Percentiles rank a stretch among this genome's conserved stretches.
Conservation (phyloP, 2,113 vertebrate genomes). For the Conger conger region DNA sequence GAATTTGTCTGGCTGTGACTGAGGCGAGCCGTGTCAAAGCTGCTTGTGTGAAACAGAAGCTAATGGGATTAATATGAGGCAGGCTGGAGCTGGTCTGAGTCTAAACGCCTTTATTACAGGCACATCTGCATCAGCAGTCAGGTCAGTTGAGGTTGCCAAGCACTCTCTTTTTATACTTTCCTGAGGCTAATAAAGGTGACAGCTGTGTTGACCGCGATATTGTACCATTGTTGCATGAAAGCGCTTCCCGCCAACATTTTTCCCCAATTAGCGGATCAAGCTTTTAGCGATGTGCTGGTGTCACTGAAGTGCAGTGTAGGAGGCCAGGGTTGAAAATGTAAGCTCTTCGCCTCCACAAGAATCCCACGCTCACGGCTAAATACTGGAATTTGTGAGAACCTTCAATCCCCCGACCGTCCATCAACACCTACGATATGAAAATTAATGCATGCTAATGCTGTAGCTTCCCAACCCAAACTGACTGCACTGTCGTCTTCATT, state of each 20-base stretch:
- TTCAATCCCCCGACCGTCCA: neutral
- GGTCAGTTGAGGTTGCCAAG: neutral
- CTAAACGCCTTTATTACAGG: neutral
- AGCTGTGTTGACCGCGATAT: neutral
- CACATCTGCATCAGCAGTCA: neutral
- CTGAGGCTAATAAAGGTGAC: neutral
- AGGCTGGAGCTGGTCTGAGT: neutral
- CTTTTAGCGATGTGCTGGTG: neutral
- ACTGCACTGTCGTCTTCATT: no score
- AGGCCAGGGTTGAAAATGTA: neutral
- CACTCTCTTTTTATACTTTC: neutral
- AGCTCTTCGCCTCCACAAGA: neutral
- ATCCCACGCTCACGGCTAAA: neutral
- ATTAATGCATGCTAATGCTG: neutral
- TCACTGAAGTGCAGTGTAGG: neutral
- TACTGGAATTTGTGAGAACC: neutral
- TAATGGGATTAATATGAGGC: neutral
- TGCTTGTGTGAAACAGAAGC: neutral
- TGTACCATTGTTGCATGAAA: neutral
- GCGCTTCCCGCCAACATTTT: neutral
- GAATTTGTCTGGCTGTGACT: neutral
- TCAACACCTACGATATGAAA: neutral
- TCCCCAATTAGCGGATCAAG: neutral
- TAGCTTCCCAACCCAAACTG: neutral
- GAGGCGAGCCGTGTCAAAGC: neutral